These are phyloP conservation scores for Malurus leucopterus DNA, from an alignment of 2,797 vertebrate species.

Conservation along the genomic window DNA sequence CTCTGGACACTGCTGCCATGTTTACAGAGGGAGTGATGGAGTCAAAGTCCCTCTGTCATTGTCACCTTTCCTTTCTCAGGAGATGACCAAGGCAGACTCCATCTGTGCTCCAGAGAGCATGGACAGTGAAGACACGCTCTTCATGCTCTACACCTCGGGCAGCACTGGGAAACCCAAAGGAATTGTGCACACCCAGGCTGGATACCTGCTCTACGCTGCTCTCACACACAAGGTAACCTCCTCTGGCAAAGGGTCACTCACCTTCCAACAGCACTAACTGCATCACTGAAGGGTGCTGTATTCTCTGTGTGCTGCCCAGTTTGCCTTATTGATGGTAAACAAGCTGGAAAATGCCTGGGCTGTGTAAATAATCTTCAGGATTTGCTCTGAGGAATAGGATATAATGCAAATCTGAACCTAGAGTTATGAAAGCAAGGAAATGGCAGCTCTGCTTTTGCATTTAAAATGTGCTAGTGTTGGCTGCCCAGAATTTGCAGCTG, in stretches of 20 bases:
- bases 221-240: conserved; percentile 86
- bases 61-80: conserved; percentile 59
- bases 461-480: background rate
- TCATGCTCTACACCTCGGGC: conserved; percentile 92
- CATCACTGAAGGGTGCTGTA: background rate
- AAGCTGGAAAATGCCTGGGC: background rate
- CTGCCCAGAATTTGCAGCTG: background rate
- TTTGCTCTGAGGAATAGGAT: background rate
- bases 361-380: background rate
- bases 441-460: background rate
- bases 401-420: background rate
- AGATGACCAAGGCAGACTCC: conserved; percentile 82
- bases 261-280: background rate
- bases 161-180: conserved; percentile 95
- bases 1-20: background rate
- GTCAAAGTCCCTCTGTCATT: background rate
- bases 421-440: background rate
- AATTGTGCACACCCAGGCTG: conserved; percentile 91
- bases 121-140: conserved; percentile 90
- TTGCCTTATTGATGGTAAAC: background rate
- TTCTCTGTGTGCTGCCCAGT: background rate
- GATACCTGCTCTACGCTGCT: conserved; percentile 88
- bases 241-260: background rate
- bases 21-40: background rate
- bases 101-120: conserved; percentile 83